These are phyloP conservation scores for Uloborus plumipes DNA, from an alignment of 2,888 invertebrate species.

Conservation along the genomic window DNA sequence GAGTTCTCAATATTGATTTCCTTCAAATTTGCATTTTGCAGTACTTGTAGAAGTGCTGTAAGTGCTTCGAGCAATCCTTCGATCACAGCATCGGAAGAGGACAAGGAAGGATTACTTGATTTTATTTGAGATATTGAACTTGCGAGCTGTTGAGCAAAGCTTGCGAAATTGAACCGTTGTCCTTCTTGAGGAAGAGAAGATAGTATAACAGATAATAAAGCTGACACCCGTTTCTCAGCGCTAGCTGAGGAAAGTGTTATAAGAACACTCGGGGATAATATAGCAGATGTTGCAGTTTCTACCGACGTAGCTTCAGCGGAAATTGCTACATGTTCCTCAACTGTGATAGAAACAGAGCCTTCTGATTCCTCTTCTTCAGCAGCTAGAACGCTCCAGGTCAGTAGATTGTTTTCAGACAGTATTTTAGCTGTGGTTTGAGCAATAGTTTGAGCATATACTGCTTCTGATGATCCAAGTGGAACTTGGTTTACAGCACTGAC, in stretches of 20 bases:
- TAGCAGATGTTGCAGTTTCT: background rate
- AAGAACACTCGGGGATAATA: conserved; percentile 2
- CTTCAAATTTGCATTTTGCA: background rate
- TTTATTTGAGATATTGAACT: background rate
- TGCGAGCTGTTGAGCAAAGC: background rate
- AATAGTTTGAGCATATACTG: background rate
- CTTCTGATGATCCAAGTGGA: background rate
- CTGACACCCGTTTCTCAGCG: background rate
- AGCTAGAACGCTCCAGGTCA: background rate
- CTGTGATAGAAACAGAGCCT: background rate
- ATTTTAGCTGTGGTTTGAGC: background rate
- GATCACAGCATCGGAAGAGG: background rate
- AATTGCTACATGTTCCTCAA: background rate
- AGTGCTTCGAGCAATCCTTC: conserved; percentile 11
- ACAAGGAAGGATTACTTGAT: background rate
- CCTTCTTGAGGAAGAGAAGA: background rate
- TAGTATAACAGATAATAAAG: background rate
- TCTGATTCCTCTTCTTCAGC: background rate
- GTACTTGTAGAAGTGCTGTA: background rate
- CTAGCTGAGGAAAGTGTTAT: background rate
- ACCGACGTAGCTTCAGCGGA: background rate
- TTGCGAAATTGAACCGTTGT: background rate
- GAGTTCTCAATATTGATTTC: background rate
- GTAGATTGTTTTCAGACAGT: background rate
- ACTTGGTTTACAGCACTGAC: background rate